These are phyloP conservation scores for Nothobranchius kuhntae DNA, from an alignment of 2,113 vertebrate species.

Conservation along the genomic window DNA sequence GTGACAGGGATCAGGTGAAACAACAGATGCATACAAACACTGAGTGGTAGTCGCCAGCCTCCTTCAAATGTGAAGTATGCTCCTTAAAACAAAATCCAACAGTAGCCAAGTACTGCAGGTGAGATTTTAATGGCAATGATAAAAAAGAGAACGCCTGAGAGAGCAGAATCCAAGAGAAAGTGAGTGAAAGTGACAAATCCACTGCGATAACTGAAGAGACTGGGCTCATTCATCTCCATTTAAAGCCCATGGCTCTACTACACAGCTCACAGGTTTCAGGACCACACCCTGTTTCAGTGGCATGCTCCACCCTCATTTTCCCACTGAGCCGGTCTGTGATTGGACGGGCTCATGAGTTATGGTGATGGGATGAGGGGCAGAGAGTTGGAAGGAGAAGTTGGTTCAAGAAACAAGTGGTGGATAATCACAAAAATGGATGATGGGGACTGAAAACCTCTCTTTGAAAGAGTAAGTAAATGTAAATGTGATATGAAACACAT, in stretches of 20 bases:
- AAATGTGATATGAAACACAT: background rate
- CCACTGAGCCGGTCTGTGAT: conserved; percentile 49
- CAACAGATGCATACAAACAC: conserved; percentile 17
- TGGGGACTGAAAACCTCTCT: background rate
- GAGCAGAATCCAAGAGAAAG: background rate
- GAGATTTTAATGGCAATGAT: background rate
- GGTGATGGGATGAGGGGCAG: conserved; percentile 44
- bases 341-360: conserved; percentile 58
- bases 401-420: conserved; percentile 34
- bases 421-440: conserved; percentile 29
- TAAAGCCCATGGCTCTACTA: conserved; percentile 63
- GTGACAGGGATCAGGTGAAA: conserved; percentile 17
- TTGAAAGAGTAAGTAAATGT: background rate
- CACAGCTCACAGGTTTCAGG: conserved; percentile 67
- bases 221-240: conserved; percentile 57
- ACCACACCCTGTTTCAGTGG: conserved; percentile 76
- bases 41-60: conserved; percentile 22
- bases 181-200: conserved; percentile 15
- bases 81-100: conserved; percentile 3
- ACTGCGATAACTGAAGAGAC: conserved; percentile 35
- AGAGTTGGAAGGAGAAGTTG: conserved; percentile 11
- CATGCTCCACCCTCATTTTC: conserved; percentile 61
- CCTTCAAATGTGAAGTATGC: conserved; percentile 9
- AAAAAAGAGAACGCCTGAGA: background rate
- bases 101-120: conserved; percentile 6